Evolutionary conservation across 2,888 invertebrate genomes (phyloP).

Genomic region (Dryocosmus kuriphilus): DNA sequence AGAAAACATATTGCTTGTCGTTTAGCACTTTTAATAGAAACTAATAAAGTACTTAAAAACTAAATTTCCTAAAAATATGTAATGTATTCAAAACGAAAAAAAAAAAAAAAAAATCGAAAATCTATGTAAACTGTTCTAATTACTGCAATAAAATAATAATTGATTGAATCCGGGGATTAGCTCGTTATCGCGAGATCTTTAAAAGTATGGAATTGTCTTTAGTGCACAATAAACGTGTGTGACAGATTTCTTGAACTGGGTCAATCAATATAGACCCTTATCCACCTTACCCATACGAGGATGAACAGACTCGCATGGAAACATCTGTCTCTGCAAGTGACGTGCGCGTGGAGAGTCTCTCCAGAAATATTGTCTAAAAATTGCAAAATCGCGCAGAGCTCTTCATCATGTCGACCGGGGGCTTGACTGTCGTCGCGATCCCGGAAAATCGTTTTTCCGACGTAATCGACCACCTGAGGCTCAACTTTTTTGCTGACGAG

Average conservation of each 20-base stretch:
- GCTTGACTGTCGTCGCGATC: conserved; percentile 77
- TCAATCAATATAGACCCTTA: conserved; percentile 75
- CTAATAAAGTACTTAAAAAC: no score
- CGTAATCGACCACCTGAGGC: conserved; percentile 85
- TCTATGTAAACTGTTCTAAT: no score
- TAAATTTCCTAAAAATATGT: no score
- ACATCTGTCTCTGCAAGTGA: conserved; percentile 51
- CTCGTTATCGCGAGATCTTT: not conserved
- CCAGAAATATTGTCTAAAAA: conserved; percentile 45
- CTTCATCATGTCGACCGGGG: conserved; percentile 68
- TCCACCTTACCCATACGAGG: conserved; percentile 56
- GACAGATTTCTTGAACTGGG: conserved; percentile 70
- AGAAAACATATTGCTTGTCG: no score
- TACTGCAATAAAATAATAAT: no score
- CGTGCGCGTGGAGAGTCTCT: conserved; percentile 62
- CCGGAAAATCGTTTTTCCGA: conserved; percentile 79
- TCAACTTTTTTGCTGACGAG: conserved; percentile 90
- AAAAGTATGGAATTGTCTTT: not conserved
- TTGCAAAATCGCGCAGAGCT: conserved; percentile 44
- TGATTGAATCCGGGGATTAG: no score
- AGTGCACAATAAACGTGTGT: conserved; percentile 19
- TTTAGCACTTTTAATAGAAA: no score
- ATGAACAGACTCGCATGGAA: conserved; percentile 58
- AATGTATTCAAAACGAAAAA: no score
- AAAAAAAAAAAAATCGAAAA: no score